Percentiles rank a stretch among this genome's conserved stretches.
phyloP scores from a whole-genome alignment of 2,113 vertebrate species.

The Cyphomyrus discorhynchus region DNA sequence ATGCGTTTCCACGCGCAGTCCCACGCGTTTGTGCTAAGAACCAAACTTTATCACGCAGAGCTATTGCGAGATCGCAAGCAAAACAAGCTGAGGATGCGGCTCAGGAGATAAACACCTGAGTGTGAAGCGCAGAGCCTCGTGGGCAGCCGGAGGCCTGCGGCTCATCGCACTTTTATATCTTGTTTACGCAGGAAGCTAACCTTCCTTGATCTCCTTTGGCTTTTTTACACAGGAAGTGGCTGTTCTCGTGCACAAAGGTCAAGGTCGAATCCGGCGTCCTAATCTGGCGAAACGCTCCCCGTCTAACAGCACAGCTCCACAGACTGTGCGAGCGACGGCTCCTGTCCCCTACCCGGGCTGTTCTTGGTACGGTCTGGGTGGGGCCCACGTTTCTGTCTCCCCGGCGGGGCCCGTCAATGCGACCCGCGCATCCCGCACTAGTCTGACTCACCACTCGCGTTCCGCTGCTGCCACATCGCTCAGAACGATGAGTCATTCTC shows the following conservation, averaged over 20 bases:
- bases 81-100: constrained; percentile 10
- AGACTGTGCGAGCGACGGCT: neutral
- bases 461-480: neutral
- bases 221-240: neutral
- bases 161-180: neutral
- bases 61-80: neutral
- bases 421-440: neutral
- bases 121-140: neutral
- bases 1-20: neutral
- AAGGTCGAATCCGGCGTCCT: neutral
- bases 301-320: neutral
- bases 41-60: neutral
- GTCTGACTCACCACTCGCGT: neutral
- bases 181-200: neutral
- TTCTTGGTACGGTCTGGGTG: neutral
- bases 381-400: neutral
- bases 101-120: constrained; percentile 24
- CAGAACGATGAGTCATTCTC: neutral
- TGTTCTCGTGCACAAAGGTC: neutral
- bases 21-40: neutral
- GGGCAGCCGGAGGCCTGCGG: too few relatives aligned
- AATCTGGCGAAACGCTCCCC: neutral
- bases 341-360: neutral
- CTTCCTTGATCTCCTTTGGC: neutral
- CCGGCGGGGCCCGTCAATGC: neutral